A percentile compares a stretch with the other conserved stretches of the same genome.
These are phyloP conservation scores for Propithecus perrieri DNA, from an alignment of 2,797 vertebrate species.

Conservation along the genomic window DNA sequence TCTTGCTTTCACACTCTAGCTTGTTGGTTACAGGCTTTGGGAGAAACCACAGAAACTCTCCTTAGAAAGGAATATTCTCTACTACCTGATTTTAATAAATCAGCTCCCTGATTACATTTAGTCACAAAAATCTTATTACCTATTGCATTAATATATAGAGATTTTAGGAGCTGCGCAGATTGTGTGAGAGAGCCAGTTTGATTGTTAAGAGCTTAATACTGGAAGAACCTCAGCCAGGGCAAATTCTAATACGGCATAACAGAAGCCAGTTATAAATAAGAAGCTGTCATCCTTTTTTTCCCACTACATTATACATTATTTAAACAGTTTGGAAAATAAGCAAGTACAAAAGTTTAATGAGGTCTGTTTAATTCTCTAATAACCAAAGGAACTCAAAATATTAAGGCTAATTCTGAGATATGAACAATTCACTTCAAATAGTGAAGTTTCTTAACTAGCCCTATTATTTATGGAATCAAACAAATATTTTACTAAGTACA, in stretches of 20 bases:
- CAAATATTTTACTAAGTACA: slow-evolving; percentile 13
- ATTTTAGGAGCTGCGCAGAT: neutral
- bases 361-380: slow-evolving; percentile 26
- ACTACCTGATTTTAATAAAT: neutral
- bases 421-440: neutral
- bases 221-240: neutral
- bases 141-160: neutral
- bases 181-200: neutral
- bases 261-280: slow-evolving; percentile 19
- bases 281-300: neutral
- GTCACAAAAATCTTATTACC: slow-evolving; percentile 14
- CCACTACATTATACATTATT: neutral
- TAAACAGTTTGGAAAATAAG: slow-evolving; percentile 10
- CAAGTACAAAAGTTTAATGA: neutral
- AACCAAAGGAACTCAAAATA: slow-evolving; percentile 44
- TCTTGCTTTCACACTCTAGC: neutral
- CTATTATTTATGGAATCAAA: slow-evolving; percentile 1
- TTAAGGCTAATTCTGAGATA: neutral
- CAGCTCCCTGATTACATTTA: slow-evolving; percentile 1
- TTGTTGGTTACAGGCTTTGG: neutral
- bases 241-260: neutral
- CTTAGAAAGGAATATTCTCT: slow-evolving; percentile 21
- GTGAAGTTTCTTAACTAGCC: neutral
- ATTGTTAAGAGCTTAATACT: neutral
- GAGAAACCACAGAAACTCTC: neutral